Conservation (phyloP, 1,140 invertebrate species). For the Antheraea pernyi region DNA sequence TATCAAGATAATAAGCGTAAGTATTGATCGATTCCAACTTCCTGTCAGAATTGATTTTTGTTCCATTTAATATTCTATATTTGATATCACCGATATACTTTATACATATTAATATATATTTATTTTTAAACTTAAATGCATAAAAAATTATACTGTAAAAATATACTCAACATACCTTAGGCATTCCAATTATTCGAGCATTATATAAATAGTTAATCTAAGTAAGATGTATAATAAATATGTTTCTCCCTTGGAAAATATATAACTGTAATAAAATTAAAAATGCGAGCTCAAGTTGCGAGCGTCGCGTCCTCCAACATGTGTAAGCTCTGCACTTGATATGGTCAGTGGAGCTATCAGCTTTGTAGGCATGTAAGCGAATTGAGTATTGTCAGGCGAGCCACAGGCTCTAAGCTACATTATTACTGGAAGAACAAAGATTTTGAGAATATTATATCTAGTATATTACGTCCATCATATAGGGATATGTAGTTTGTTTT, state of each 20-base stretch:
- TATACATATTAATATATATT: constrained; percentile 26
- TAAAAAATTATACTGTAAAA: constrained; percentile 61
- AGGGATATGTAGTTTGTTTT: constrained; percentile 61
- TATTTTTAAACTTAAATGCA: constrained; percentile 32
- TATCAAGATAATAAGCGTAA: constrained; percentile 76
- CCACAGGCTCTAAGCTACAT: constrained; percentile 48
- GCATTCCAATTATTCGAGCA: constrained; percentile 28
- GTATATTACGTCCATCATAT: neutral
- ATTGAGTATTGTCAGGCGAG: constrained; percentile 64
- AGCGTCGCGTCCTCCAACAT: neutral
- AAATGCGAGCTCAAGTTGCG: neutral
- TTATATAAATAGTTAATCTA: constrained; percentile 22
- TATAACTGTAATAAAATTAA: constrained; percentile 41
- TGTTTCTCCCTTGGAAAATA: constrained; percentile 65
- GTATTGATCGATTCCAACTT: constrained; percentile 50
- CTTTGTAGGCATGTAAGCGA: constrained; percentile 15
- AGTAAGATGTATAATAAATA: constrained; percentile 32
- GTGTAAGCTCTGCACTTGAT: constrained; percentile 4
- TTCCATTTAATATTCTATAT: constrained; percentile 47
- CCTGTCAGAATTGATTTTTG: constrained; percentile 41
- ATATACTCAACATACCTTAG: constrained; percentile 47
- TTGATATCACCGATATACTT: constrained; percentile 40
- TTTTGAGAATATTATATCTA: constrained; percentile 45
- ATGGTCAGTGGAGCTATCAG: constrained; percentile 6
- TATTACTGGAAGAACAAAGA: constrained; percentile 70